These are phyloP conservation scores for Sander vitreus DNA, from an alignment of 2,113 vertebrate genomes.

Conservation along the genomic window DNA sequence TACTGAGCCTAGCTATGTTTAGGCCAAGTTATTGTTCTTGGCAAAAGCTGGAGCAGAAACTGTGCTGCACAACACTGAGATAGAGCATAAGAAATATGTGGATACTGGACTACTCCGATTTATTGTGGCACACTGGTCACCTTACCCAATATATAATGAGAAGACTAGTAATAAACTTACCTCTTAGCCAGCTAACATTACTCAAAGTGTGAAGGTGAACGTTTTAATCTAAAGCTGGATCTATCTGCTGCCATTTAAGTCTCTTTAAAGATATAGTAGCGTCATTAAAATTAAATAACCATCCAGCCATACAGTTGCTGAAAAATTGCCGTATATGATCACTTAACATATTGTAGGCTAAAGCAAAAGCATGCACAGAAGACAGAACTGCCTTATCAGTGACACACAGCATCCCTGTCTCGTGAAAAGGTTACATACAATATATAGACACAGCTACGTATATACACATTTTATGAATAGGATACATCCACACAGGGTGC, in stretches of 20 bases:
- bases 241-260: slow-evolving; percentile 15
- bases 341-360: not conserved
- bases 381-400: not conserved
- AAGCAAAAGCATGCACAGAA: not conserved
- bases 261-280: not conserved
- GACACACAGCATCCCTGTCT: not conserved
- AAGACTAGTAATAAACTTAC: slow-evolving; percentile 9
- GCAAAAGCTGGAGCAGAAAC: slow-evolving; percentile 29
- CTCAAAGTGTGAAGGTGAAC: slow-evolving; percentile 5
- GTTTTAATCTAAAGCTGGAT: slow-evolving; percentile 14
- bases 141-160: slow-evolving; percentile 11
- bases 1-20: not conserved
- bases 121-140: slow-evolving; percentile 24
- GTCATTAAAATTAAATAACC: slow-evolving; percentile 31
- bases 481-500: not conserved
- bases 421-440: not conserved
- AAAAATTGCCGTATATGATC: not conserved
- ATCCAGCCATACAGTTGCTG: not conserved
- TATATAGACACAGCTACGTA: not conserved
- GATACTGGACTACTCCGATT: not conserved
- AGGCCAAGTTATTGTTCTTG: slow-evolving; percentile 52
- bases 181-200: slow-evolving; percentile 11
- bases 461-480: not conserved
- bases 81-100: slow-evolving; percentile 14
- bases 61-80: slow-evolving; percentile 1